Evolutionary conservation across 2,888 invertebrate species (phyloP), one percentile per base, ranked within the genome.

Genomic region (Biston betularia): DNA sequence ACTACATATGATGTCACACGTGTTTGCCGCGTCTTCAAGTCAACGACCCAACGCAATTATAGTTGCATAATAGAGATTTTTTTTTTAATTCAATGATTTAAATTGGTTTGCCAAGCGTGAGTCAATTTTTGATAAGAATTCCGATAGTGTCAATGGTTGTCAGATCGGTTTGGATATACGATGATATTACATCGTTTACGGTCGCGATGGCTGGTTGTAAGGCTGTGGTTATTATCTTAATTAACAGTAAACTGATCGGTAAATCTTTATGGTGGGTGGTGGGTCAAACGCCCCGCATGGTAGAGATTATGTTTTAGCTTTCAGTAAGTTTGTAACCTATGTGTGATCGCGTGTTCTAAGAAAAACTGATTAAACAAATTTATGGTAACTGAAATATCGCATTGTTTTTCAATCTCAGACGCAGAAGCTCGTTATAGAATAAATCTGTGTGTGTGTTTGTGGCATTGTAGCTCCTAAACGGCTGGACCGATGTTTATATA

Each of bases 11-110:
- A 83, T 81, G 79, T 82, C 79, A 81, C 77, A 82, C 84, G 79
- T 88, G 83, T 81, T 76, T 79, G 82, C 81, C 79, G 79, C 83
- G 75, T 83, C 82, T 83, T 77, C 73, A 71, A 77, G 91, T 90
- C 91, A 85, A 80, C 83, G 88, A 90, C 91, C 89, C 77, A 75
- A 89, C 82, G 87, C 90, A 90, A 90, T 91, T 90, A 89, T 82
- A 70, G 84, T 87, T 89, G 86, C 88, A 88, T 90, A 90, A 91
- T 89, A 79, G 85, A 79, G 80, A n/a, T 71, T 78, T 78, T 80
- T 65, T 48, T 85, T 86, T 87, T 85, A 24, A 82, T 80, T 78
- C 72, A 74, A 74, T 75, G 76, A 81, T 79, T 82, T 82, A 82
- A 88, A 90, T 89, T 86, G 81, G 76, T 85, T 91, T 89, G 87